phyloP scores from a whole-genome alignment of 2,113 vertebrate genomes.

The Microtus montanus region DNA sequence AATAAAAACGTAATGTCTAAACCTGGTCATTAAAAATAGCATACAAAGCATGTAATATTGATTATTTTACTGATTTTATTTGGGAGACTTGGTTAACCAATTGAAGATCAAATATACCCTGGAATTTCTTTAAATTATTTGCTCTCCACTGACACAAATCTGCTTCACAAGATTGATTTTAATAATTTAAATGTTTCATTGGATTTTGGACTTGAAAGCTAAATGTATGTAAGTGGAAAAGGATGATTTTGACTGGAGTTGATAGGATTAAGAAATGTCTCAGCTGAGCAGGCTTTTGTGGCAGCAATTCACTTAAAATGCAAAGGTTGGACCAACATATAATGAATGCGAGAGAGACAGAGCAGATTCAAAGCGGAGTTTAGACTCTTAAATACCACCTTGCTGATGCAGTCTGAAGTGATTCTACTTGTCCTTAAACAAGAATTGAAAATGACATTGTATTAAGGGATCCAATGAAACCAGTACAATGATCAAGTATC shows the following conservation, averaged over 20 bases:
- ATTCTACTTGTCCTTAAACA: conserved; percentile 48
- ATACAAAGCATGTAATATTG: conserved; percentile 1
- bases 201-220: conserved; percentile 64
- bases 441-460: conserved; percentile 54
- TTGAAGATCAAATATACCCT: conserved; percentile 22
- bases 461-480: conserved; percentile 36
- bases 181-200: conserved; percentile 73
- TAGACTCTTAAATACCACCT: conserved; percentile 48
- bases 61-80: conserved; percentile 42
- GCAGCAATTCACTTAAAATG: conserved; percentile 69
- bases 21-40: not conserved
- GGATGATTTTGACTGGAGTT: conserved; percentile 61
- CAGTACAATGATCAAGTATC: not conserved
- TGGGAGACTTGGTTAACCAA: conserved; percentile 20
- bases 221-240: conserved; percentile 65
- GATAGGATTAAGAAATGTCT: conserved; percentile 66
- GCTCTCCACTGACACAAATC: conserved; percentile 54
- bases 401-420: conserved; percentile 50
- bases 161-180: conserved; percentile 62
- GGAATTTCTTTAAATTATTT: conserved; percentile 59
- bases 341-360: conserved; percentile 55
- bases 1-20: not conserved
- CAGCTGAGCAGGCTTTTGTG: conserved; percentile 68
- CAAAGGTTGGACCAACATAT: conserved; percentile 47
- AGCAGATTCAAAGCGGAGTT: conserved; percentile 61